Evolutionary conservation across 1,140 invertebrate species (phyloP).

Genomic region (Dendroctonus ponderosae): DNA sequence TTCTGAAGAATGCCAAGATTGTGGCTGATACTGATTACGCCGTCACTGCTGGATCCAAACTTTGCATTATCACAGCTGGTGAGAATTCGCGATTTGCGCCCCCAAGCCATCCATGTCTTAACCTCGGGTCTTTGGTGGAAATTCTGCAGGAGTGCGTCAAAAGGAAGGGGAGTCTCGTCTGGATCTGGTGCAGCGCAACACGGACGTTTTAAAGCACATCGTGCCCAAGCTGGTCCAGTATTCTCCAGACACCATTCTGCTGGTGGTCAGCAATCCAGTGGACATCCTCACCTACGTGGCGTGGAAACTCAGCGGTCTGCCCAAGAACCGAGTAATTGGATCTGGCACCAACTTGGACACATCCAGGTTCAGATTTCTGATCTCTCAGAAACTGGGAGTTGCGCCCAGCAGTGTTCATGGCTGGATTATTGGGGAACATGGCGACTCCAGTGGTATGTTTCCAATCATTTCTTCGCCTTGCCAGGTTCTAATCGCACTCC

Average conservation of each 20-base stretch:
- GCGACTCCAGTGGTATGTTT: constrained; percentile 69
- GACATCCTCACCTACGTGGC: constrained; percentile 91
- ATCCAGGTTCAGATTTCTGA: constrained; percentile 82
- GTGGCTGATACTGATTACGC: constrained; percentile 76
- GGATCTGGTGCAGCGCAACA: constrained; percentile 83
- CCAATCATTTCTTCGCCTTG: neutral
- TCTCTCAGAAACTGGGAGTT: constrained; percentile 77
- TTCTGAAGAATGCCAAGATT: constrained; percentile 77
- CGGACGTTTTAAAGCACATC: constrained; percentile 83
- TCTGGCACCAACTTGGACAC: constrained; percentile 91
- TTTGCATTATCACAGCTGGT: constrained; percentile 84
- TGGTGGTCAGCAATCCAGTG: constrained; percentile 89
- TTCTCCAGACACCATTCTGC: constrained; percentile 81
- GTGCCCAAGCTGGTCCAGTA: constrained; percentile 80
- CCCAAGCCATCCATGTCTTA: neutral
- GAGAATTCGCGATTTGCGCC: neutral
- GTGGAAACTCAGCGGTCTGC: constrained; percentile 87
- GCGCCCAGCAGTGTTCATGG: constrained; percentile 82
- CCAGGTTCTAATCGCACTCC: neutral
- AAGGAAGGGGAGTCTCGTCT: constrained; percentile 81
- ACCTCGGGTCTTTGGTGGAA: neutral
- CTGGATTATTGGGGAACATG: constrained; percentile 87
- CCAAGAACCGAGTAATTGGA: constrained; percentile 82
- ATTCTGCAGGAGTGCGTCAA: constrained; percentile 66
- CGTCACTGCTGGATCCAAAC: constrained; percentile 72